These are phyloP conservation scores for Rostratula benghalensis DNA, from an alignment of 2,113 vertebrate species.

Conservation along the genomic window DNA sequence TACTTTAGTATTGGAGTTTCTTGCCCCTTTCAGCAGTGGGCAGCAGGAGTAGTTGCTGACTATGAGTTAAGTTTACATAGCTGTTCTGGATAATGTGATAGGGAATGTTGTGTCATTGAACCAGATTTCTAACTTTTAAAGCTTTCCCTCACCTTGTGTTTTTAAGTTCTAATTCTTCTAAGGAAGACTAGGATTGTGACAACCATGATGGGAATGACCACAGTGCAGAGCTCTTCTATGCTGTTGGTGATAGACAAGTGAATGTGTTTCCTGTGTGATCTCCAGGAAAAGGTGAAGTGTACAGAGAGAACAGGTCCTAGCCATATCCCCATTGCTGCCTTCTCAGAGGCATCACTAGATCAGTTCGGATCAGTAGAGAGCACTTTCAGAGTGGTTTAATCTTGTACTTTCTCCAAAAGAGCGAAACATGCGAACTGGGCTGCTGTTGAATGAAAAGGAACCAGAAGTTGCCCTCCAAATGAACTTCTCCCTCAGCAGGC, in stretches of 20 bases:
- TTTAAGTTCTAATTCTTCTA: background rate
- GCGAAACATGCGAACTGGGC: fast-evolving
- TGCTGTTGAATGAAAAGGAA: background rate
- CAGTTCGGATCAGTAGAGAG: background rate
- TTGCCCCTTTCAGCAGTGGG: background rate
- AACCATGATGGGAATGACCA: fast-evolving
- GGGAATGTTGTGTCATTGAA: background rate
- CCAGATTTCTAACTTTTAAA: background rate
- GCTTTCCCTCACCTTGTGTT: background rate
- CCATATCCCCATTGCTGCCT: background rate
- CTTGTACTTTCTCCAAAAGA: background rate
- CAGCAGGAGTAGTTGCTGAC: background rate
- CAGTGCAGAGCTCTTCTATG: background rate
- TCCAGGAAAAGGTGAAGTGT: background rate
- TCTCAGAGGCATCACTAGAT: background rate
- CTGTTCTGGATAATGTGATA: background rate
- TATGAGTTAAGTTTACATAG: background rate
- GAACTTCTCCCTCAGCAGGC: background rate
- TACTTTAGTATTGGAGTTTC: background rate
- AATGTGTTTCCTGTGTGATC: background rate
- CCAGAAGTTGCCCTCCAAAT: background rate
- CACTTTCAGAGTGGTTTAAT: background rate
- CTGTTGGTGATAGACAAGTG: fast-evolving
- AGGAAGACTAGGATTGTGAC: background rate
- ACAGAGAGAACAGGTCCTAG: background rate